Evolutionary conservation across 2,113 vertebrate species (phyloP).

Genomic region (Anoplopoma fimbria): DNA sequence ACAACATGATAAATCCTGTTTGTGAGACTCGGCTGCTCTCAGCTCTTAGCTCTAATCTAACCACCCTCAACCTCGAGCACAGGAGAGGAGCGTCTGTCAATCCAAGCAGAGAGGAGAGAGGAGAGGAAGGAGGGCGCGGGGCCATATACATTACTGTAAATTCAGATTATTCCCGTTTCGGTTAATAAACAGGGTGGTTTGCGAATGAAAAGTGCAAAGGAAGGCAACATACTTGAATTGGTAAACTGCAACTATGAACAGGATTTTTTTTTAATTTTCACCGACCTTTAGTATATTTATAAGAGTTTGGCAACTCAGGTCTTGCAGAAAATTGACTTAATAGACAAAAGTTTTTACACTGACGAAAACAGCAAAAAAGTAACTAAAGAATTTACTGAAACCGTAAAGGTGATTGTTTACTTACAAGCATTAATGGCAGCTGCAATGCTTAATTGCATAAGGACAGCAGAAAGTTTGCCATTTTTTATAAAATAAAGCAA

Average conservation of each 20-base stretch:
- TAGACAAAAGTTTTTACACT: not conserved
- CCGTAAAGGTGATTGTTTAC: not conserved
- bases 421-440: not conserved
- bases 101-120: not conserved
- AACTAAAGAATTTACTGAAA: not conserved
- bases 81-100: conserved; percentile 41
- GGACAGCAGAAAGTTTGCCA: not conserved
- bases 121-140: not conserved
- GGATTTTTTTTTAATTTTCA: not conserved
- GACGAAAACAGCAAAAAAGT: not conserved
- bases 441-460: not conserved
- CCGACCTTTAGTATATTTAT: not conserved
- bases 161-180: not conserved
- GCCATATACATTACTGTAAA: not conserved
- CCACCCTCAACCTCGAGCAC: conserved; percentile 65
- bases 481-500: not conserved
- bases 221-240: not conserved
- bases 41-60: conserved; percentile 74
- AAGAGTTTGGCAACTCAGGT: not conserved
- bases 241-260: not conserved
- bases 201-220: conserved; percentile 10
- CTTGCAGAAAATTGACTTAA: not conserved
- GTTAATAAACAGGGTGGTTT: not conserved
- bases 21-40: conserved; percentile 76
- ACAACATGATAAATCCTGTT: conserved; percentile 83